Evolutionary conservation across 1,140 invertebrate genomes (phyloP), one percentile per base, ranked within the genome.

Genomic region (Atta colombica): DNA sequence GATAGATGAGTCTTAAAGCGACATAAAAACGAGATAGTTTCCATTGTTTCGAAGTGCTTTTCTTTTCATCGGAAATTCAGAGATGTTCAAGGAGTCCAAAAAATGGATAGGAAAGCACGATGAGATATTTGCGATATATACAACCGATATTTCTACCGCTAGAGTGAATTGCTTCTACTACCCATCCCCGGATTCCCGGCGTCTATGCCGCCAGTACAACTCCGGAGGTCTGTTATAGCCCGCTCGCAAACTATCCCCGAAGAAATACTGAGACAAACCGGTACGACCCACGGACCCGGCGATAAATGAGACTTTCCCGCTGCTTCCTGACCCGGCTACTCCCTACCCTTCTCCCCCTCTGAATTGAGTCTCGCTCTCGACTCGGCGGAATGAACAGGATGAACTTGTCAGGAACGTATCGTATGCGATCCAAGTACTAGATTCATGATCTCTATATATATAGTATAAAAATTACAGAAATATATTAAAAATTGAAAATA

Each of bases 211-310:
- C 55, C 45, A 4, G 61, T 68, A 49, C 77, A 35, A 53, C 35
- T 72, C 14, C 55, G n/a, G 14, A 69, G 77, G 63, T 81, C 77
- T 31, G 77, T 81, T 81, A 65, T 86, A 55, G 55, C 75, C 25
- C 77, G 65, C 21, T 53, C 61, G 77, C 55, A 49, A 84, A 84
- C 84, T 77, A 39, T 25, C 51, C 12, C 31, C 60, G 49, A 72
- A 77, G 75, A 87, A 58, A 85, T 82, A 85, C 85, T 69, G 80
- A 82, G 69, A 91, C 90, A 84, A 82, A 87, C 88, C 69, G 80
- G 45, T 18, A 60, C 72, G 58, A 87, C 28, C 49, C 49, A 85
- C 45, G 31, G 71, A 84, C 66, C 21, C 49, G 49, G 51, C 80
- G 72, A 89, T 89, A 89, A 88, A 89, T 88, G 86, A 88, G 66